Base-by-base conservation (phyloP, 2,888 invertebrate genomes). In the Ephialtes manifestator region DNA sequence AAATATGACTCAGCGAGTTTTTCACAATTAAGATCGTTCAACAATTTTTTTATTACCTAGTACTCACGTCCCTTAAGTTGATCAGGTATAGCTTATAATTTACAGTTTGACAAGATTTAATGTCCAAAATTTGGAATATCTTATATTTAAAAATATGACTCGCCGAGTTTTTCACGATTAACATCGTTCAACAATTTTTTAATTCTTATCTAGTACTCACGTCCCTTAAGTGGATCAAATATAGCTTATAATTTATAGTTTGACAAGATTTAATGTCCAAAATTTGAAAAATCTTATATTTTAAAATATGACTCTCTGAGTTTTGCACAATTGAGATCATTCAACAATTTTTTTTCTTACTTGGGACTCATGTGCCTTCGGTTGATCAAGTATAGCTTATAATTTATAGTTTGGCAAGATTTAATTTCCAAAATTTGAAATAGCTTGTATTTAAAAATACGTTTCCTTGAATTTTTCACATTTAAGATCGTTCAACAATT, bases 41-140 rank as follows among this genome's bases (percentile, higher is more conserved):
- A 55, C 4, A 60, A 1, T 35, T 20, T 10, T 15, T 10, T 43
- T 55, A 84, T 89, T 93, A 97, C 97, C 96, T 98, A 98, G 92
- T 97, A 97, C 95, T 98, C 98, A 92, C 98, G 96, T 92, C 98
- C 98, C 95, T 99, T 99, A 76, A 99, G 96, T 94, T 98, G 98
- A 94, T 98, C 98, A 89, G 99, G 96, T 92, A 99, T 98, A 84
- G 98, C 98, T 95, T 99, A n/a, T n/a, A n/a, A n/a, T n/a, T n/a
- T n/a, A n/a, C n/a, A 39, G 79, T 48, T 5, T 4, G 5, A 55
- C 4, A 15, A 39, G 11, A 43, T 13, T 55, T 39, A 4, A 35
- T 71, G n/a, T 39, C 55, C 1, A 39, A 39, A 24, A 65, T 43
- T 11, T 24, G 46, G 10, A 28, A 24, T n/a, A 24, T 0, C 3